A percentile compares a stretch with the other conserved stretches of the same genome.
These are phyloP conservation scores for Aix galericulata DNA, from an alignment of 2,113 vertebrate species.

Conservation along the genomic window DNA sequence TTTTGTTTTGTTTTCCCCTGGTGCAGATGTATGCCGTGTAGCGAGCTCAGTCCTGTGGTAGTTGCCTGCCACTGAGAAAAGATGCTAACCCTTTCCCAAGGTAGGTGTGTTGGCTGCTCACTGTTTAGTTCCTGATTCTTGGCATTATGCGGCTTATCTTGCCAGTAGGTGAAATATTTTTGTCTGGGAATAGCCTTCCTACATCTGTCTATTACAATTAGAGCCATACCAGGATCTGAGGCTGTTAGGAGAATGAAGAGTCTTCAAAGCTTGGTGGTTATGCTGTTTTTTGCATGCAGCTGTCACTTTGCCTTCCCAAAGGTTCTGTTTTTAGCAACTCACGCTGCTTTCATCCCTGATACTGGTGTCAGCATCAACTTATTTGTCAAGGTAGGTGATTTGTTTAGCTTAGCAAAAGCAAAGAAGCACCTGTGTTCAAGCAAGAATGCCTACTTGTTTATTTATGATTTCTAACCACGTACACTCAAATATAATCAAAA, in stretches of 20 bases:
- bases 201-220: background rate
- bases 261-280: background rate
- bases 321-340: background rate
- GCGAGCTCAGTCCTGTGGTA: background rate
- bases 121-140: background rate
- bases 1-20: background rate
- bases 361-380: background rate
- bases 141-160: background rate
- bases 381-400: background rate
- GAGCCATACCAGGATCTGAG: background rate
- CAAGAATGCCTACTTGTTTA: background rate
- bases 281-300: background rate
- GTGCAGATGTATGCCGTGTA: background rate
- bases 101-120: background rate
- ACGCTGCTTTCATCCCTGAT: background rate
- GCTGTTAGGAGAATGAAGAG: background rate
- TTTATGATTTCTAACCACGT: background rate
- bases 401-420: background rate
- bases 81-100: background rate
- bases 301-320: background rate
- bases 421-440: background rate
- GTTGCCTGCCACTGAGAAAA: background rate
- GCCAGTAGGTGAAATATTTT: background rate
- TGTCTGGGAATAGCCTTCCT: background rate
- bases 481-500: background rate